Conservation (phyloP, 2,113 vertebrate genomes). For the Mesoclemmys tuberculata region DNA sequence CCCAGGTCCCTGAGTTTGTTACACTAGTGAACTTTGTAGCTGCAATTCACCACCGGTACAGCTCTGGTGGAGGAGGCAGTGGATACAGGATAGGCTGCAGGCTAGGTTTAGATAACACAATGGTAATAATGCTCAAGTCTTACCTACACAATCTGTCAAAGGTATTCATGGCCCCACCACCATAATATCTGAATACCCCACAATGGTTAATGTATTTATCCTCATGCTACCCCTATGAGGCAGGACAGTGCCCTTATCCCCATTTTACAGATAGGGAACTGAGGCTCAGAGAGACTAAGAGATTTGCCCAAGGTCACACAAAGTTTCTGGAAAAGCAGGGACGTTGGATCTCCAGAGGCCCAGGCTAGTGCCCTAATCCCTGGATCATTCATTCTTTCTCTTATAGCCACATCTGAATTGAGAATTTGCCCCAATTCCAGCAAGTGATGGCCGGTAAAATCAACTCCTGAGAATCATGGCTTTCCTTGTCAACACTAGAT, state of each 20-base stretch:
- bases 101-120: not conserved
- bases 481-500: not conserved
- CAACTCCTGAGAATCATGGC: fast-evolving
- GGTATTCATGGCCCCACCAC: not conserved
- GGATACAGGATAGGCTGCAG: not conserved
- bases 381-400: not conserved
- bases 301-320: not conserved
- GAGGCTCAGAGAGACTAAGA: not conserved
- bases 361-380: not conserved
- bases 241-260: not conserved
- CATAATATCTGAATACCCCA: not conserved
- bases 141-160: not conserved
- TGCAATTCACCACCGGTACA: not conserved
- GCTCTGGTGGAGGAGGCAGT: not conserved
- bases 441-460: not conserved
- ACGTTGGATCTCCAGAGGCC: not conserved
- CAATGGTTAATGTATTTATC: not conserved
- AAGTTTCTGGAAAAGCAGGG: not conserved
- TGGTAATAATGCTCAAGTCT: not conserved
- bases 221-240: not conserved
- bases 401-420: not conserved
- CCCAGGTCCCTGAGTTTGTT: not conserved
- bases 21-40: not conserved
- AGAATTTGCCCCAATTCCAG: not conserved
- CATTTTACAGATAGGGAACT: not conserved